Conservation (phyloP, 2,888 invertebrate species). For the Caenorhabditis imperialis region DNA sequence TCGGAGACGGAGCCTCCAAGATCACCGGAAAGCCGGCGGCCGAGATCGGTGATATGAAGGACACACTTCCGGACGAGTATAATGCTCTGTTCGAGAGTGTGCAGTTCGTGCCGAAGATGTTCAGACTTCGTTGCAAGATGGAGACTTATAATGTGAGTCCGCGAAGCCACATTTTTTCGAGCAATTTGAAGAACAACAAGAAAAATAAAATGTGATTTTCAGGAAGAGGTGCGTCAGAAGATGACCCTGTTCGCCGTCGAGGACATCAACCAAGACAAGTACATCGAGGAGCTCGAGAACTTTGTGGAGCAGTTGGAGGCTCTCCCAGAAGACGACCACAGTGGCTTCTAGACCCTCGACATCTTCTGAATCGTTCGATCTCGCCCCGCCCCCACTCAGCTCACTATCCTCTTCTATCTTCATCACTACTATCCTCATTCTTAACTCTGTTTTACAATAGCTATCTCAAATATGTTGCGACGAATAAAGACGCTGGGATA, state of each 20-base stretch:
- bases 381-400: slow-evolving; percentile 9
- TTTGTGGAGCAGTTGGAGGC: slow-evolving; percentile 38
- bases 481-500: too few relatives aligned
- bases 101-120: slow-evolving; percentile 87
- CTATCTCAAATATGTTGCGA: background rate
- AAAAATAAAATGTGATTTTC: slow-evolving; percentile 18
- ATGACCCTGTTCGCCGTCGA: slow-evolving; percentile 59
- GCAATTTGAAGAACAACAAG: too few relatives aligned
- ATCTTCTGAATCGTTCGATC: slow-evolving; percentile 7
- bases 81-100: slow-evolving; percentile 85
- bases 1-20: slow-evolving; percentile 86
- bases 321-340: slow-evolving; percentile 19
- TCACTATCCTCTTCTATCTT: slow-evolving; percentile 4
- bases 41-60: slow-evolving; percentile 84
- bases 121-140: slow-evolving; percentile 89
- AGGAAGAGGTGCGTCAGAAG: slow-evolving; percentile 68
- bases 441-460: slow-evolving; percentile 24
- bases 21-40: slow-evolving; percentile 85
- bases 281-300: slow-evolving; percentile 56
- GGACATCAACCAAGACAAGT: slow-evolving; percentile 63
- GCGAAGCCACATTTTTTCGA: too few relatives aligned
- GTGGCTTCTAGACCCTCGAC: background rate
- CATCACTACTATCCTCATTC: slow-evolving; percentile 17
- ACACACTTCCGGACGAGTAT: slow-evolving; percentile 81
- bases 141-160: slow-evolving; percentile 88